Conservation (phyloP, 1,140 invertebrate genomes). For the Asobara japonica region DNA sequence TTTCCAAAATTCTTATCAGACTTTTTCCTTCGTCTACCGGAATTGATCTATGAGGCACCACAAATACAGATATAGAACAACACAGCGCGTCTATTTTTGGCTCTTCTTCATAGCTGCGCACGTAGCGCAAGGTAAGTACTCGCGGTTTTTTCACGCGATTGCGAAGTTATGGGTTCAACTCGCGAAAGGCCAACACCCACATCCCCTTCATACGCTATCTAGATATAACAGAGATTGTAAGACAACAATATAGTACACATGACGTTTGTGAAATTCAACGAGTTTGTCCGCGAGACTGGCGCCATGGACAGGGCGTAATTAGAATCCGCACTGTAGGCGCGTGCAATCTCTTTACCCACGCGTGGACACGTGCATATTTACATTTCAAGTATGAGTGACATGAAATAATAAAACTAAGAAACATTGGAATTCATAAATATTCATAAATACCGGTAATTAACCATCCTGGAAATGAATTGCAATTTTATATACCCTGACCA, state of each 20-base stretch:
- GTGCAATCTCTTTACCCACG: slow-evolving; percentile 11
- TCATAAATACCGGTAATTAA: slow-evolving; percentile 11
- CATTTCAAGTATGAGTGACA: slow-evolving; percentile 11
- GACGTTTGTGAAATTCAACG: background rate
- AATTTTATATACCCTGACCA: slow-evolving; percentile 5
- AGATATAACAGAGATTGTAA: background rate
- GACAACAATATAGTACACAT: background rate
- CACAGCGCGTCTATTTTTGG: no score
- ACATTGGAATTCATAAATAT: slow-evolving; percentile 5
- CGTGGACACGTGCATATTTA: slow-evolving; percentile 15
- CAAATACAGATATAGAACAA: no score
- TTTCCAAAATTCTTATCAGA: no score
- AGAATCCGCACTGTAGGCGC: slow-evolving; percentile 13
- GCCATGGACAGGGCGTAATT: slow-evolving; percentile 10
- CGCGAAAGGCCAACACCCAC: no score
- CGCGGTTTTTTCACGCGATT: no score
- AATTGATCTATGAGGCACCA: no score
- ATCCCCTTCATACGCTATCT: background rate
- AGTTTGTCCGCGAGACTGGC: slow-evolving; percentile 3
- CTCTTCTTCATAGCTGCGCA: no score
- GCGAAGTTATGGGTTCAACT: no score
- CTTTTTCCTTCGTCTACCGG: no score
- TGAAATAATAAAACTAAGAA: slow-evolving; percentile 3
- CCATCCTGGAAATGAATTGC: background rate
- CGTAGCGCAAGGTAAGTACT: no score